Conservation (phyloP, 2,888 invertebrate genomes). For the Apantesis nais region DNA sequence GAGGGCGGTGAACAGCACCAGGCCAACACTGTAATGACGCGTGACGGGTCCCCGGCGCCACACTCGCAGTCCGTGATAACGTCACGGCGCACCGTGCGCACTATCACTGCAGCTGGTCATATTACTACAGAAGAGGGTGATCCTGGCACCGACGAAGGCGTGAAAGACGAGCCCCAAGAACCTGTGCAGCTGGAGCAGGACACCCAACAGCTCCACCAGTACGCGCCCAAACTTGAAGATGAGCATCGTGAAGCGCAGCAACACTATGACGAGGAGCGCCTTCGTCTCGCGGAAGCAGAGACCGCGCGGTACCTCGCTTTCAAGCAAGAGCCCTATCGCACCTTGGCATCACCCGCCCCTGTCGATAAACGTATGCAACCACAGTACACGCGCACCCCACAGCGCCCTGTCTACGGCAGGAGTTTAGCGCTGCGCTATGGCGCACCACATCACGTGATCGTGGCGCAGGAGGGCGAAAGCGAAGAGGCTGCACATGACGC, state of each 20-base stretch:
- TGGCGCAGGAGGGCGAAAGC: slow-evolving; percentile 64
- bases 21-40: slow-evolving; percentile 26
- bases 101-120: slow-evolving; percentile 87
- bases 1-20: slow-evolving; percentile 20
- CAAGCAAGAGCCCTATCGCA: slow-evolving; percentile 74
- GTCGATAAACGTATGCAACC: slow-evolving; percentile 57
- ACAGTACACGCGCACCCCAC: slow-evolving; percentile 55
- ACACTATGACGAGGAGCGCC: slow-evolving; percentile 71
- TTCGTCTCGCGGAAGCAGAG: slow-evolving; percentile 70
- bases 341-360: slow-evolving; percentile 50
- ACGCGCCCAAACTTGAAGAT: slow-evolving; percentile 62
- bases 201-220: slow-evolving; percentile 57
- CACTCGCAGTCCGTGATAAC: slow-evolving; percentile 84
- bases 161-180: slow-evolving; percentile 76
- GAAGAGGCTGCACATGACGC: slow-evolving; percentile 68
- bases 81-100: slow-evolving; percentile 83
- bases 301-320: slow-evolving; percentile 75
- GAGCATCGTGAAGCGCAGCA: slow-evolving; percentile 54
- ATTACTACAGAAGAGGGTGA: slow-evolving; percentile 73
- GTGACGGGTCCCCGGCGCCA: slow-evolving; percentile 56
- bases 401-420: slow-evolving; percentile 57
- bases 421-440: slow-evolving; percentile 70
- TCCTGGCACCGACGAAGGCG: slow-evolving; percentile 63
- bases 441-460: slow-evolving; percentile 70
- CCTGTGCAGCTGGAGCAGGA: slow-evolving; percentile 56